Percentiles rank a stretch among this genome's conserved stretches.
Evolutionary conservation across 2,113 vertebrate species (phyloP).

Genomic region (Pangasianodon hypophthalmus): DNA sequence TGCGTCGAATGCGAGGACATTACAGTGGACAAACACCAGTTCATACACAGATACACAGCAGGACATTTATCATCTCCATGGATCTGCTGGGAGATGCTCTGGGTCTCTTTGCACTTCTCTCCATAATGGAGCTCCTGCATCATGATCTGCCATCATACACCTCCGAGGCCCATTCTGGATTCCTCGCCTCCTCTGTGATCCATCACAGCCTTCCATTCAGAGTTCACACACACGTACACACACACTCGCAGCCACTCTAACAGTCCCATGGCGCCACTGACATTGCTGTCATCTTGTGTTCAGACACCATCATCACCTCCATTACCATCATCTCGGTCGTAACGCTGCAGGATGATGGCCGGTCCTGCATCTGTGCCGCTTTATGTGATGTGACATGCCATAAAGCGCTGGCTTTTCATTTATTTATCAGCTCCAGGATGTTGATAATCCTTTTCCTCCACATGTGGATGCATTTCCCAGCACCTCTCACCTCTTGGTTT

Average conservation of each 20-base stretch:
- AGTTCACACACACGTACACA: conserved; percentile 4
- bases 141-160: conserved; percentile 31
- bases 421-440: conserved; percentile 12
- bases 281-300: conserved; percentile 35
- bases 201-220: conserved; percentile 4
- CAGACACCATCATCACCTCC: conserved; percentile 35
- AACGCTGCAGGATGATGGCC: not conserved
- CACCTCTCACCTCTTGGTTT: not conserved
- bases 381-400: conserved; percentile 15
- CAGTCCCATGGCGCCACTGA: not conserved
- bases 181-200: not conserved
- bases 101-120: not conserved
- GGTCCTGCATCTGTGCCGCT: conserved; percentile 1
- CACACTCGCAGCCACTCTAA: not conserved
- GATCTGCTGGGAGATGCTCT: not conserved
- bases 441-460: not conserved
- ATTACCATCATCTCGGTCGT: conserved; percentile 20
- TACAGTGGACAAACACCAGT: not conserved
- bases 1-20: not conserved
- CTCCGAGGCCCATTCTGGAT: conserved; percentile 6
- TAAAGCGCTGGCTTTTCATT: conserved; percentile 1
- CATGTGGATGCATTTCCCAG: not conserved
- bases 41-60: not conserved
- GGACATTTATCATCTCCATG: not conserved
- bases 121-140: conserved; percentile 32